Conservation (phyloP, 2,797 vertebrate genomes). For the Gymnocypris eckloni region DNA sequence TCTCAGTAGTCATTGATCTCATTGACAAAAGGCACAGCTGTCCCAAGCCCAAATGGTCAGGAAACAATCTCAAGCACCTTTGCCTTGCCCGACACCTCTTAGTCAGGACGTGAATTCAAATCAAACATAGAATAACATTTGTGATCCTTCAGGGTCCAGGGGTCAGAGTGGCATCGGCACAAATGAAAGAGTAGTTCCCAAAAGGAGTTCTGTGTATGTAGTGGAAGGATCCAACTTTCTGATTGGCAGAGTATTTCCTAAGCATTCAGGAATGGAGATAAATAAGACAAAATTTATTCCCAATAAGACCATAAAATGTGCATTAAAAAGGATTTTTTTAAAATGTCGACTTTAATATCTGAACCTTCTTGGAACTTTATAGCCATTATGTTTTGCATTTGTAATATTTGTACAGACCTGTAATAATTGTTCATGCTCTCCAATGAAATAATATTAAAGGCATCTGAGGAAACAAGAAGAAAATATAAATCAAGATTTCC, state of each 20-base stretch:
- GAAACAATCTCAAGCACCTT: too few relatives aligned
- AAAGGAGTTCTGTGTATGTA: slow-evolving; percentile 90
- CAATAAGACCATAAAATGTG: background rate
- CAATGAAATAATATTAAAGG: slow-evolving; percentile 91
- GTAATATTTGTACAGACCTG: slow-evolving; percentile 81
- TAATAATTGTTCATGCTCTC: slow-evolving; percentile 92
- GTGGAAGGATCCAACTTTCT: slow-evolving; percentile 91
- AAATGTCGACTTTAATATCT: background rate
- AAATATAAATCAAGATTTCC: slow-evolving; percentile 34
- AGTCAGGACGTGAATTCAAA: too few relatives aligned
- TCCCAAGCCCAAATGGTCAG: too few relatives aligned
- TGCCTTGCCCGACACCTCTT: too few relatives aligned
- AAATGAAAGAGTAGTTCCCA: slow-evolving; percentile 97
- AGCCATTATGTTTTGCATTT: background rate
- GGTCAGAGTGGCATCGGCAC: slow-evolving; percentile 89
- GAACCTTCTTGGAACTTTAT: background rate
- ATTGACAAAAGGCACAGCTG: too few relatives aligned
- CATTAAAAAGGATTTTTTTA: background rate
- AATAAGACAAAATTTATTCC: background rate
- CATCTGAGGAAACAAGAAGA: slow-evolving; percentile 80
- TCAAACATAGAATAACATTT: too few relatives aligned
- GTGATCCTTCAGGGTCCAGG: too few relatives aligned
- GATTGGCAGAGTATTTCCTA: slow-evolving; percentile 94
- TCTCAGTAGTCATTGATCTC: too few relatives aligned
- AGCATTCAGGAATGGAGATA: slow-evolving; percentile 13